phyloP scores from a whole-genome alignment of 2,888 invertebrate genomes.

The Nemapogon koenigi region DNA sequence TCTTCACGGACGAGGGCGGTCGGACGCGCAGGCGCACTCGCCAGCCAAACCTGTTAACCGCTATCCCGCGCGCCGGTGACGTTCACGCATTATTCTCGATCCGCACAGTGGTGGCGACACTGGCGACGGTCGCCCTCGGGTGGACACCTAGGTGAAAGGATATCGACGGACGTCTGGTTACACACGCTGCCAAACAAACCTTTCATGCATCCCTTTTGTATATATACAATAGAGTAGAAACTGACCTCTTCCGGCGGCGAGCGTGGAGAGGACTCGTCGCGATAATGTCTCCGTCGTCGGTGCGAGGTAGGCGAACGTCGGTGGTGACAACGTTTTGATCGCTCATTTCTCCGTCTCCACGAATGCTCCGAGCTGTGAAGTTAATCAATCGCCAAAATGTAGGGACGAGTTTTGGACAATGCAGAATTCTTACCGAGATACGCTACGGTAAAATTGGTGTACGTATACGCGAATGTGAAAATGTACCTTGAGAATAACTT shows the following conservation, averaged over 20 bases:
- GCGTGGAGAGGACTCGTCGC: slow-evolving; percentile 53
- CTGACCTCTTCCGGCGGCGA: slow-evolving; percentile 60
- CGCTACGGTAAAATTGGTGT: slow-evolving; percentile 3
- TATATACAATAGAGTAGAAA: slow-evolving; percentile 28
- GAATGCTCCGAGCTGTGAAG: slow-evolving; percentile 78
- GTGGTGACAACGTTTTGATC: slow-evolving; percentile 85
- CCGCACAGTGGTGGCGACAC: slow-evolving; percentile 44
- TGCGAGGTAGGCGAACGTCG: slow-evolving; percentile 82
- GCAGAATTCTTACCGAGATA: slow-evolving; percentile 1
- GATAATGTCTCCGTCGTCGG: slow-evolving; percentile 71
- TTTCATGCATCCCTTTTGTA: slow-evolving; percentile 27
- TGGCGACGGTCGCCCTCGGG: slow-evolving; percentile 26
- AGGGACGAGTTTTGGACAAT: slow-evolving; percentile 25
- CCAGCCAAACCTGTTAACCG: slow-evolving; percentile 56
- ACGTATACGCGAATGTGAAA: too few relatives aligned
- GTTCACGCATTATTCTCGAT: slow-evolving; percentile 54
- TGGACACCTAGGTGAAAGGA: slow-evolving; percentile 41
- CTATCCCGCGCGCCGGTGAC: slow-evolving; percentile 50
- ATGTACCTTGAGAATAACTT: too few relatives aligned
- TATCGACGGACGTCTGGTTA: slow-evolving; percentile 38
- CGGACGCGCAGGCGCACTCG: slow-evolving; percentile 56
- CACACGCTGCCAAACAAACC: slow-evolving; percentile 26
- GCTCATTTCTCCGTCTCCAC: slow-evolving; percentile 80
- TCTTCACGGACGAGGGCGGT: slow-evolving; percentile 63
- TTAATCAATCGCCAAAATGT: slow-evolving; percentile 60